phyloP scores from a whole-genome alignment of 2,888 invertebrate species.

The Drosophila mimetica region DNA sequence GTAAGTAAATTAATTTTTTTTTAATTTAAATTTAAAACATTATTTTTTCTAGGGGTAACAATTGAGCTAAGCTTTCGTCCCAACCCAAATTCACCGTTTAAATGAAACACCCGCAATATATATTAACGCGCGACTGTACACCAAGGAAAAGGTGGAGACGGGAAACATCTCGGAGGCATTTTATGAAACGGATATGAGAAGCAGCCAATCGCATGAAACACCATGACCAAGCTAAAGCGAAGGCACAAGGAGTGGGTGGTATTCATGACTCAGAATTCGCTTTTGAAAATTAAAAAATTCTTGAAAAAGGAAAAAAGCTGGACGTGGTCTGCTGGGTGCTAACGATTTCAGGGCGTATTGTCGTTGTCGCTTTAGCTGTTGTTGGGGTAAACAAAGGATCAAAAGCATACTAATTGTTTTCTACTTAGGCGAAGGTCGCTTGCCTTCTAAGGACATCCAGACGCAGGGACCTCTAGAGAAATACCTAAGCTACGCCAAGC shows the following conservation, averaged over 20 bases:
- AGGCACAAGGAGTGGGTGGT: constrained; percentile 10
- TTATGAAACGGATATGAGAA: constrained; percentile 77
- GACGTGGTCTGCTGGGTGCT: constrained; percentile 73
- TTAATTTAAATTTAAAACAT: too few relatives aligned
- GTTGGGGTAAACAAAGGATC: constrained; percentile 82
- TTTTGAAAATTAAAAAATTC: constrained; percentile 76
- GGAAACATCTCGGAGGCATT: constrained; percentile 69
- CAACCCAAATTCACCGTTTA: constrained; percentile 4
- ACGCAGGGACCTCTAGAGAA: constrained; percentile 2
- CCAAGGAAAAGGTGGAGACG: constrained; percentile 33
- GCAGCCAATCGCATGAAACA: constrained; percentile 67
- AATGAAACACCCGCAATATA: constrained; percentile 55
- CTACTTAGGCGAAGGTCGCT: constrained; percentile 65
- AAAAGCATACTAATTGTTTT: constrained; percentile 82
- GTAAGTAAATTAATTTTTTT: too few relatives aligned
- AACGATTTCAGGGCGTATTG: constrained; percentile 57
- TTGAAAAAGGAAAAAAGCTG: constrained; percentile 53
- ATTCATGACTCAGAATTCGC: constrained; percentile 70
- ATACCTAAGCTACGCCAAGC: constrained; percentile 42
- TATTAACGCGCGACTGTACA: constrained; percentile 50
- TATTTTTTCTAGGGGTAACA: too few relatives aligned
- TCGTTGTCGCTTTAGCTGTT: constrained; percentile 48
- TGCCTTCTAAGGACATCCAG: constrained; percentile 12
- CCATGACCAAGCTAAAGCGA: constrained; percentile 36
- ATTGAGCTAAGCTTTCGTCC: background rate